Conservation (phyloP, 1,140 invertebrate genomes). For the Panonychus citri region DNA sequence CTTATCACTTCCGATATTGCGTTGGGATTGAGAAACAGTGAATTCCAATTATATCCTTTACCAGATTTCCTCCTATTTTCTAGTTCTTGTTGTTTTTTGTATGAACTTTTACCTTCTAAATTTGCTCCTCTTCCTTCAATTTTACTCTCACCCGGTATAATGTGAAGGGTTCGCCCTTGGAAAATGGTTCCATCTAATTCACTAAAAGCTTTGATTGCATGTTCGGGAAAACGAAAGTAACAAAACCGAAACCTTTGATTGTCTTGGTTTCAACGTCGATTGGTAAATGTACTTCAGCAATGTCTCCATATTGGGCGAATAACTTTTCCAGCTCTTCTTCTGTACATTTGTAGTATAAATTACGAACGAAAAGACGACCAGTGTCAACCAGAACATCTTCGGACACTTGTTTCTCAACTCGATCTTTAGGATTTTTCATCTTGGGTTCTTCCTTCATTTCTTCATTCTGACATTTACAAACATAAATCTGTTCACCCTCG, state of each 20-base stretch:
- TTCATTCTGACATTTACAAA: slow-evolving; percentile 18
- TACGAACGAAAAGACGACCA: slow-evolving; percentile 80
- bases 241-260: slow-evolving; percentile 75
- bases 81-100: slow-evolving; percentile 61
- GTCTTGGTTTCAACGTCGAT: slow-evolving; percentile 59
- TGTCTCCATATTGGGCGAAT: slow-evolving; percentile 65
- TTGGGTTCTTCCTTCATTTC: slow-evolving; percentile 19
- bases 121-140: background rate
- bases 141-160: slow-evolving; percentile 58
- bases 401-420: slow-evolving; percentile 26
- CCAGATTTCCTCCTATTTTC: slow-evolving; percentile 41
- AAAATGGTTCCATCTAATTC: slow-evolving; percentile 69
- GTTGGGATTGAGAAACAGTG: slow-evolving; percentile 75
- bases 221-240: slow-evolving; percentile 88
- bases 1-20: slow-evolving; percentile 80
- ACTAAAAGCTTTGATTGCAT: slow-evolving; percentile 67
- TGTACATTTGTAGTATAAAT: slow-evolving; percentile 64
- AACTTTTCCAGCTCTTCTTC: slow-evolving; percentile 62
- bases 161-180: slow-evolving; percentile 67
- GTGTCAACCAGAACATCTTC: slow-evolving; percentile 26
- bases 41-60: slow-evolving; percentile 83
- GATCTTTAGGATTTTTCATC: slow-evolving; percentile 29
- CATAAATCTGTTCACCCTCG: slow-evolving; percentile 23
- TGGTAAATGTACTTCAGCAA: slow-evolving; percentile 70
- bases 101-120: slow-evolving; percentile 22